These are phyloP conservation scores for Heterohyrax brucei DNA, from an alignment of 2,797 vertebrate species.

Conservation along the genomic window DNA sequence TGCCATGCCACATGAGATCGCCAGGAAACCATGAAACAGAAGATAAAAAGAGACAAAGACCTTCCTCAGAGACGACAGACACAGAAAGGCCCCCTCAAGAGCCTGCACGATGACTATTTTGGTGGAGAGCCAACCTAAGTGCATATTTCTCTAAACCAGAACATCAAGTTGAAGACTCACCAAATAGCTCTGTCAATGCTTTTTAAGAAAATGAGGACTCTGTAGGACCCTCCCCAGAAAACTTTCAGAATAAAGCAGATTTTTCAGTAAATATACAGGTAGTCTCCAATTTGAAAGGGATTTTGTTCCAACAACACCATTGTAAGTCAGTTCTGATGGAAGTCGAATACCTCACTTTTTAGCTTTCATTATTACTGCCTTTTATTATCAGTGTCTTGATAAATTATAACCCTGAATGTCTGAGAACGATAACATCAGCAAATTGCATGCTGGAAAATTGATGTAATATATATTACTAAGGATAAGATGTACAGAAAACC, in stretches of 20 bases:
- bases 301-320: not conserved
- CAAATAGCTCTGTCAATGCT: conserved; percentile 17
- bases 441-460: not conserved
- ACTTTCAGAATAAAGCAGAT: conserved; percentile 45
- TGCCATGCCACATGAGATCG: not conserved
- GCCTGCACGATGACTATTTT: not conserved
- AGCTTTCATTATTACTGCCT: not conserved
- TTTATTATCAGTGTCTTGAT: not conserved
- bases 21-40: not conserved
- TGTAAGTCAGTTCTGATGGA: not conserved
- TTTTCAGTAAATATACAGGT: not conserved
- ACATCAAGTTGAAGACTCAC: conserved; percentile 63
- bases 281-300: not conserved
- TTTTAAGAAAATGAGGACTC: conserved; percentile 61
- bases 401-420: not conserved
- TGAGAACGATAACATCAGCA: not conserved
- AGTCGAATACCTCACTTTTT: not conserved
- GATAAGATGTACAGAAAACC: not conserved
- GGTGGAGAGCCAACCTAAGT: not conserved
- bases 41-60: not conserved
- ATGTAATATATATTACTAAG: not conserved
- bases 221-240: conserved; percentile 48
- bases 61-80: not conserved
- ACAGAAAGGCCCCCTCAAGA: not conserved
- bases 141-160: conserved; percentile 79